Evolutionary conservation across 64 coral and sea anemone genomes (phyloP), one percentile per base, ranked within the genome.

Genomic region (Montipora sp.): DNA sequence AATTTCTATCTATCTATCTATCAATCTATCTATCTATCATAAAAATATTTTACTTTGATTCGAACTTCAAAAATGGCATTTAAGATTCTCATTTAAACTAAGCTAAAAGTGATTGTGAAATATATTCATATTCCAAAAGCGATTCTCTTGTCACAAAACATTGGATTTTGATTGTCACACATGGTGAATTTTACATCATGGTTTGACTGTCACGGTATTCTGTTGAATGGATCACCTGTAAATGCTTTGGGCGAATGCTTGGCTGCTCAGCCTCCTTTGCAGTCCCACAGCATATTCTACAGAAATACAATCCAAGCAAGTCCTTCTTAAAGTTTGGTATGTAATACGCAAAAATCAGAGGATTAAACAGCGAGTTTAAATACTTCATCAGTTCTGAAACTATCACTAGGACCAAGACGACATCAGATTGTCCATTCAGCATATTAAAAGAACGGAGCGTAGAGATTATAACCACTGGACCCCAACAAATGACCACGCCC

Each of bases 401-500:
- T 45, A 83, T 91, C 1, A 46, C 23, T 13, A 91, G 24, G n/a
- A 81, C 59, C 48, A 91, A 18, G 3, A 83, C 48, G 8, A 75
- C 60, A 21, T 80, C 44, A 16, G 51, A 80, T 14, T 23, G 67
- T 3, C 55, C 79, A 53, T n/a, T 51, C 48, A 91, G 55, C 53
- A 82, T 15, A 58, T 83, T 8, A 71, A 60, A 91, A 5, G 89
- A 81, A 11, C 78, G 79, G 8, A 91, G 47, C 89, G 75, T 83
- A 51, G 47, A 61, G 72, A 91, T 20, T 21, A 91, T 5, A 10
- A 19, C 55, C 9, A 10, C 43, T 5, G 89, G 89, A 2, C 89
- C 89, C 89, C 89, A 91, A 10, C 89, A 91, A n/a, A 91, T 44
- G 15, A 81, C 66, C 51, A 91, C 79, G 9, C 89, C 89, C 10